phyloP scores from a whole-genome alignment of 1,140 invertebrate genomes.

The Platyura marginata region DNA sequence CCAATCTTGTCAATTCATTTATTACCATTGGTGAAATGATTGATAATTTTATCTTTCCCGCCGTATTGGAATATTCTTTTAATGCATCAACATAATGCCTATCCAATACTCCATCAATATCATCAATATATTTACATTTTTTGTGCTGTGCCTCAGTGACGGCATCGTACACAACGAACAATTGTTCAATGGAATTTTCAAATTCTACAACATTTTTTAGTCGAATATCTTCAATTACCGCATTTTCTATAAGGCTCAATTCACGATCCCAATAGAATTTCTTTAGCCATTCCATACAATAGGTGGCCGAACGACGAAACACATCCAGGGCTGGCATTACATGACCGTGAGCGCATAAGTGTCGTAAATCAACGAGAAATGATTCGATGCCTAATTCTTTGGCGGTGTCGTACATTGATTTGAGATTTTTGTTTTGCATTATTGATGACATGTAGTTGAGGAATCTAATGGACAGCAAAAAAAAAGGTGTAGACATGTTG shows the following conservation, averaged over 20 bases:
- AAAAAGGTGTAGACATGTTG: too few species aligned
- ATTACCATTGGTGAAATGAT: background rate
- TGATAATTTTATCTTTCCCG: background rate
- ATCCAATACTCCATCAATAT: background rate
- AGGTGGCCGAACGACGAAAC: constrained; percentile 9
- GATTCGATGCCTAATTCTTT: constrained; percentile 14
- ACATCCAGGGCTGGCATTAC: constrained; percentile 12
- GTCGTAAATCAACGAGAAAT: constrained; percentile 19
- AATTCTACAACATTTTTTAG: constrained; percentile 12
- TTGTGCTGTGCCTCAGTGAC: constrained; percentile 1
- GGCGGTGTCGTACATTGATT: constrained; percentile 20
- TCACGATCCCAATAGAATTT: constrained; percentile 18
- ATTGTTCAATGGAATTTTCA: constrained; percentile 8
- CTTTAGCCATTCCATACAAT: constrained; percentile 17
- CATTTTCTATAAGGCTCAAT: constrained; percentile 9
- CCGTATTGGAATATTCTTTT: background rate
- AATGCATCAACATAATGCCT: background rate
- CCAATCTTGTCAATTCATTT: background rate
- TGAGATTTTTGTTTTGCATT: constrained; percentile 14
- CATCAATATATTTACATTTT: background rate
- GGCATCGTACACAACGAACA: constrained; percentile 14
- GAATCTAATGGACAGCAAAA: too few species aligned
- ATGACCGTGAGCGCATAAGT: constrained; percentile 20
- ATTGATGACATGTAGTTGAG: constrained; percentile 24
- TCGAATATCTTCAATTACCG: constrained; percentile 10